Evolutionary conservation across 2,113 vertebrate genomes (phyloP).

Genomic region (Salvator merianae): DNA sequence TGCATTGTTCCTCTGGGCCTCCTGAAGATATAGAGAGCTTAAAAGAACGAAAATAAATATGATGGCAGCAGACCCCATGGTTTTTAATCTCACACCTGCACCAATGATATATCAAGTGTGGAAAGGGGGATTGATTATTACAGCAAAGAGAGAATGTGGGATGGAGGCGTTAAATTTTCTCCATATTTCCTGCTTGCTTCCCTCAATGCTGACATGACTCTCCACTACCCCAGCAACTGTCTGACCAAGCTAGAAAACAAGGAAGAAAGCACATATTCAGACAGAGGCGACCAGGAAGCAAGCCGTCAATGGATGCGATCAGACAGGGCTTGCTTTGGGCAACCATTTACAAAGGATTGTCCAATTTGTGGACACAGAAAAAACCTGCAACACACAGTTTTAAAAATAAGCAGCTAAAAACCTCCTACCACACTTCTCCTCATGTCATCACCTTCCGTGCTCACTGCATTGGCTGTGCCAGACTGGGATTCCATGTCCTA

Average conservation of each 20-base stretch:
- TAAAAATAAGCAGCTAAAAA: no score
- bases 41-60: background rate
- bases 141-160: background rate
- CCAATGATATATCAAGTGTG: background rate
- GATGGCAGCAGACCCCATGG: background rate
- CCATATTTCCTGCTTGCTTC: background rate
- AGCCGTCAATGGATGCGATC: no score
- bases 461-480: no score
- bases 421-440: no score
- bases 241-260: background rate
- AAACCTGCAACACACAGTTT: no score
- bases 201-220: background rate
- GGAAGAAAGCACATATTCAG: background rate
- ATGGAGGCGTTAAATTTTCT: no score
- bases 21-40: constrained; percentile 45
- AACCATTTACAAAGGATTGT: no score
- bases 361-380: no score
- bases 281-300: background rate
- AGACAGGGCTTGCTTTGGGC: no score
- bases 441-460: no score
- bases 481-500: no score
- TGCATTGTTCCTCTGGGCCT: constrained; percentile 33
- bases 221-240: background rate
- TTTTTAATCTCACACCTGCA: background rate
- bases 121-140: background rate